Evolutionary conservation across 2,797 vertebrate genomes (phyloP).

Genomic region (Sarcophilus harrisii): DNA sequence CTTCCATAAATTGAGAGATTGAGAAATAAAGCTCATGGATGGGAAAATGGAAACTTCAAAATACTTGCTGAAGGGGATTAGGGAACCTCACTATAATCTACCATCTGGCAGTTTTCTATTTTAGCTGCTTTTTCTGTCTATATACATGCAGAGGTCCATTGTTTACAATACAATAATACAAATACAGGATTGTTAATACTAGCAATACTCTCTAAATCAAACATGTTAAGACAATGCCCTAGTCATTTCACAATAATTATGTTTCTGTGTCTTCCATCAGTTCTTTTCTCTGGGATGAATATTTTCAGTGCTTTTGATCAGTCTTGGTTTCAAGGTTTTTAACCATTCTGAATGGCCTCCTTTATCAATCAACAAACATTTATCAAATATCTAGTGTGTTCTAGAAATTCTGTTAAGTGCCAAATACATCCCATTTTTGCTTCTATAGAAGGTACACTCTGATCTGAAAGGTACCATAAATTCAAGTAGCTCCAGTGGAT

Average conservation of each 20-base stretch:
- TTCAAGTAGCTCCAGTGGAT: constrained; percentile 50
- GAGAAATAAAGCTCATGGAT: not conserved
- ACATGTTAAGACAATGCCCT: not conserved
- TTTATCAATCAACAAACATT: constrained; percentile 12
- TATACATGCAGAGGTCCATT: not conserved
- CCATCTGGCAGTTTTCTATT: not conserved
- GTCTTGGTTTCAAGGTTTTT: not conserved
- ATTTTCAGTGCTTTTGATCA: not conserved
- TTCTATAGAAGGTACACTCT: constrained; percentile 44
- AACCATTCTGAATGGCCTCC: not conserved
- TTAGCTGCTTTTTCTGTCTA: not conserved
- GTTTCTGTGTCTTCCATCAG: not conserved
- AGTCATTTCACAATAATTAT: not conserved
- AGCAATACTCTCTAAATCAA: not conserved
- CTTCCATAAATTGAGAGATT: not conserved
- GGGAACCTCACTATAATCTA: not conserved
- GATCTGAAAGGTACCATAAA: constrained; percentile 61
- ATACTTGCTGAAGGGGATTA: not conserved
- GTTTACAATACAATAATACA: not conserved
- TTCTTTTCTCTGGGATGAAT: not conserved
- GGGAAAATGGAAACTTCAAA: not conserved
- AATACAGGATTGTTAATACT: not conserved
- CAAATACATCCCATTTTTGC: not conserved
- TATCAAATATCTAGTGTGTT: not conserved
- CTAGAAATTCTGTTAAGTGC: not conserved